phyloP scores from a whole-genome alignment of 2,888 invertebrate genomes.

The Clostera curtula region DNA sequence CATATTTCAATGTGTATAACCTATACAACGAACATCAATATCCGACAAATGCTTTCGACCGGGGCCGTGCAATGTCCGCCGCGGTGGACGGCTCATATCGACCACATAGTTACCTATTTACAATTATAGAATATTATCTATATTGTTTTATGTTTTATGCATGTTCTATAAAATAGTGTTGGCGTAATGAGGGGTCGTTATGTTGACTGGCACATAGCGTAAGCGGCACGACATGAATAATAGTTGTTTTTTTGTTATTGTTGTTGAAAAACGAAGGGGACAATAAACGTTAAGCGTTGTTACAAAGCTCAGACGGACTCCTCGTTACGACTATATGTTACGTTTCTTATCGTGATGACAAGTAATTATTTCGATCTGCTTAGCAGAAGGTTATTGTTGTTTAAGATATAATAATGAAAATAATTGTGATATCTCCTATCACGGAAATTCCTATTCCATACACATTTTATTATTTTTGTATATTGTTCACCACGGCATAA shows the following conservation, averaged over 20 bases:
- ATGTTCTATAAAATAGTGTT: constrained; percentile 43
- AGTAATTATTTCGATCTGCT: constrained; percentile 39
- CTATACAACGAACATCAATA: too few species aligned
- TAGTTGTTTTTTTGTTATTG: constrained; percentile 5
- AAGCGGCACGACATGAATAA: neutral
- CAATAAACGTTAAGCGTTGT: constrained; percentile 3
- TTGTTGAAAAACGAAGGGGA: constrained; percentile 1
- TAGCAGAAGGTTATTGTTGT: constrained; percentile 41
- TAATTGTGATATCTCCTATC: constrained; percentile 66
- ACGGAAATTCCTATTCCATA: constrained; percentile 68
- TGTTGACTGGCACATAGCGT: neutral
- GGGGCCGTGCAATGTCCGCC: constrained; percentile 21
- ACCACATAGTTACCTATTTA: constrained; percentile 55
- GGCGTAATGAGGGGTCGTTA: constrained; percentile 18
- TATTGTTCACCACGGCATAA: constrained; percentile 53
- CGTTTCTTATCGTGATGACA: constrained; percentile 44
- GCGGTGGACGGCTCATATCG: constrained; percentile 32
- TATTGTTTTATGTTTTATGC: constrained; percentile 52
- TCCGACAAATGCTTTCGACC: neutral
- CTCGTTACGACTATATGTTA: constrained; percentile 30
- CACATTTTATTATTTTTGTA: constrained; percentile 65
- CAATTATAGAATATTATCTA: constrained; percentile 48
- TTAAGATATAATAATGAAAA: constrained; percentile 45
- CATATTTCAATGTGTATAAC: too few species aligned
- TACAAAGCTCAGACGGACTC: constrained; percentile 4